Conservation (phyloP, 2,113 vertebrate genomes). For the Colistium nudipinnis region DNA sequence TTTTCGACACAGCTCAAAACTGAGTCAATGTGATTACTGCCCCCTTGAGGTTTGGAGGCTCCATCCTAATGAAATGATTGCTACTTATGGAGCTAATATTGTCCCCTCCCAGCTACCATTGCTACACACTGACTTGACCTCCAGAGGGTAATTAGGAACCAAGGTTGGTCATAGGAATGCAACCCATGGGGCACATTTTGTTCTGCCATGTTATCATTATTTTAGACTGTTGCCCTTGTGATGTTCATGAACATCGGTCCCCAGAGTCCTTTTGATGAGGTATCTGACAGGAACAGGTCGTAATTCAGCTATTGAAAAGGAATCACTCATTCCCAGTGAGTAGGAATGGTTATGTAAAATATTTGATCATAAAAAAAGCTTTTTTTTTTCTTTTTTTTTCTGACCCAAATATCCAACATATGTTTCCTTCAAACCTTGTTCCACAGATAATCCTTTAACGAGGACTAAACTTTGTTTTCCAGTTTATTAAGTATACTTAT, state of each 20-base stretch:
- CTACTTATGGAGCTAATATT: slow-evolving; percentile 63
- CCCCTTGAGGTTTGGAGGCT: slow-evolving; percentile 54
- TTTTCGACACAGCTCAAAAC: too few species aligned
- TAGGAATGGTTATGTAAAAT: slow-evolving; percentile 15
- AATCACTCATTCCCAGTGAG: slow-evolving; percentile 27
- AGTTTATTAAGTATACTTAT: not conserved
- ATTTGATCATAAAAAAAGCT: not conserved
- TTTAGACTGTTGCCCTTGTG: slow-evolving; percentile 40
- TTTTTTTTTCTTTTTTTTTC: too few species aligned
- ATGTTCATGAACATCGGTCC: slow-evolving; percentile 59
- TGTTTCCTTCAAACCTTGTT: not conserved
- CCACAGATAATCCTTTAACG: not conserved
- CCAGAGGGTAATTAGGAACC: slow-evolving; percentile 60
- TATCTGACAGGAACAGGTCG: slow-evolving; percentile 49
- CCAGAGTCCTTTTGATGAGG: slow-evolving; percentile 34
- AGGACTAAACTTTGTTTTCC: not conserved
- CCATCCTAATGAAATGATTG: slow-evolving; percentile 39
- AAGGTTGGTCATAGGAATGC: slow-evolving; percentile 57
- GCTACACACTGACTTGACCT: slow-evolving; percentile 56
- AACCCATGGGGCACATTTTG: slow-evolving; percentile 47
- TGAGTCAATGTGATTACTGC: slow-evolving; percentile 50
- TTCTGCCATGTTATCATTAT: slow-evolving; percentile 58
- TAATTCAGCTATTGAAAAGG: slow-evolving; percentile 29
- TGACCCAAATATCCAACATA: too few species aligned
- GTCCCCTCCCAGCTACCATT: slow-evolving; percentile 38